Base-by-base conservation (phyloP, 2,797 vertebrate species). In the Perodicticus potto region DNA sequence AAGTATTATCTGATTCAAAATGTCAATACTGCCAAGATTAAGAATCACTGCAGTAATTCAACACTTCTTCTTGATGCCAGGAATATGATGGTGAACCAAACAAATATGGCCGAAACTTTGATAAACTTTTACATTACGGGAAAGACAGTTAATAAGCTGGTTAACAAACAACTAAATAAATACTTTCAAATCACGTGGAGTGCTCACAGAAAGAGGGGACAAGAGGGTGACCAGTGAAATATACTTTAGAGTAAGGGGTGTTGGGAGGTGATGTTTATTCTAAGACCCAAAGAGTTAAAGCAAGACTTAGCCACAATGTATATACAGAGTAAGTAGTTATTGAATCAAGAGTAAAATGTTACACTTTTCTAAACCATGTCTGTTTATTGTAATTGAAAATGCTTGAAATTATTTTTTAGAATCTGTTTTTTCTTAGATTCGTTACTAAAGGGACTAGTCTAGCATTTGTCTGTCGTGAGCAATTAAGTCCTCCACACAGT, bases 391-490 rank as follows among this genome's bases (percentile, higher is more conserved):
- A 78, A 80, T 32, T 77, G 49, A n/a, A 59, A 73, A 65, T 65
- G 6, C 32, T 73, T 92, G 69, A 83, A 19, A 86, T 89, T 91
- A 63, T 59, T 65, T 83, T 89, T 89, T n/a, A 91, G 80, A 83
- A 78, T 2, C 7, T 89, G 14, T 94, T 87, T 93, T n/a, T 74
- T 83, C 82, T 43, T 5, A 92, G 23, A 85, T 87, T 83, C 22
- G 69, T 93, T 96, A 69, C 74, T 43, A 73, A 74, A 43, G 78
- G 63, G 78, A 83, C 43, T 81, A 20, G 9, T 76, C 49, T 84
- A 94, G 20, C 53, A 89, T 96, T 96, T 94, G 57, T 95, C 70
- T 92, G 87, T 70, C 76, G 59, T 85, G 53, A 70, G 37, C 43
- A 74, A 93, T 86, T 89, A 93, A 89, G 77, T 93, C 32, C 49